A percentile compares a stretch with the other conserved stretches of the same genome.
Evolutionary conservation across 2,113 vertebrate species (phyloP).

Genomic region (Coryphaenoides rupestris): DNA sequence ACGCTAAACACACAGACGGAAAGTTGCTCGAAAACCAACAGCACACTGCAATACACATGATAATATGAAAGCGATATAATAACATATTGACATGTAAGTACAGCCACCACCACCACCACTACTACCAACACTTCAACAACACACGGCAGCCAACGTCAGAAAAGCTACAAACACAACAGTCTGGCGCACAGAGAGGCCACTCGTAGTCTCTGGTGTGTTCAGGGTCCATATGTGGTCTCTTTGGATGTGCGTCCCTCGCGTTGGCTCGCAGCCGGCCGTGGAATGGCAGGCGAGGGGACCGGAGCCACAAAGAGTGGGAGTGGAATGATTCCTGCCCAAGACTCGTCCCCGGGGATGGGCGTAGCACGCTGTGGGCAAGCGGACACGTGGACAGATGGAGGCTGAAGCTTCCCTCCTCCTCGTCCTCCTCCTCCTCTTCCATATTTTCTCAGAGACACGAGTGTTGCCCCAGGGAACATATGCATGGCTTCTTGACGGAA

Average conservation of each 20-base stretch:
- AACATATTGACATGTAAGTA: background rate
- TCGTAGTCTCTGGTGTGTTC: slow-evolving; percentile 32
- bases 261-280: slow-evolving; percentile 38
- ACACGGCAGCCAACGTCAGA: too few relatives aligned
- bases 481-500: slow-evolving; percentile 51
- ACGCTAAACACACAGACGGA: too few relatives aligned
- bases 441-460: slow-evolving; percentile 42
- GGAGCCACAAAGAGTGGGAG: slow-evolving; percentile 21
- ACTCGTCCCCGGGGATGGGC: slow-evolving; percentile 38
- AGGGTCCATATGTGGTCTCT: slow-evolving; percentile 38
- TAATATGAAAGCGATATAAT: too few relatives aligned
- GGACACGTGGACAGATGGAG: slow-evolving; percentile 66
- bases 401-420: slow-evolving; percentile 32
- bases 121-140: background rate
- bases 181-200: slow-evolving; percentile 3
- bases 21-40: too few relatives aligned
- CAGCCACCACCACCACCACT: background rate
- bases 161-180: too few relatives aligned
- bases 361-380: slow-evolving; percentile 48
- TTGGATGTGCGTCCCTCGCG: slow-evolving; percentile 32
- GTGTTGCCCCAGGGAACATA: slow-evolving; percentile 58
- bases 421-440: slow-evolving; percentile 14
- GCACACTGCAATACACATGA: too few relatives aligned
- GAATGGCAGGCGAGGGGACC: slow-evolving; percentile 36
- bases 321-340: slow-evolving; percentile 31